These are phyloP conservation scores for Pleuronectes platessa DNA, from an alignment of 2,113 vertebrate species.

Conservation along the genomic window DNA sequence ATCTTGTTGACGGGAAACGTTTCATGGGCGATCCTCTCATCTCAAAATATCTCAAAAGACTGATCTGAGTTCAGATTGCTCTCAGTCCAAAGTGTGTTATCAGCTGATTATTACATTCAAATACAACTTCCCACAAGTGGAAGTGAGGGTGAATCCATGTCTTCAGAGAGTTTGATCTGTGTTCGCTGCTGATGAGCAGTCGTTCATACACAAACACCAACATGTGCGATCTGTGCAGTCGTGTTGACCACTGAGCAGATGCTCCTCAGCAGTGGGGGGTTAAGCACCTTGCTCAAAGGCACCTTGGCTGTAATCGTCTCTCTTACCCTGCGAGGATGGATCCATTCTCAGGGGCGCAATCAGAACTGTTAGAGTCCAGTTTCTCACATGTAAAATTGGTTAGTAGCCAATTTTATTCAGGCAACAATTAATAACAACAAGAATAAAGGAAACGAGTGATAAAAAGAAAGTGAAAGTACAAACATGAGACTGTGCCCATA, in stretches of 20 bases:
- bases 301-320: conserved; percentile 29
- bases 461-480: too few relatives aligned
- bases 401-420: too few relatives aligned
- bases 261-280: conserved; percentile 38
- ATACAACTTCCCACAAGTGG: not conserved
- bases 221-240: too few relatives aligned
- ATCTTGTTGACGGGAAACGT: too few relatives aligned
- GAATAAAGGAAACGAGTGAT: not conserved
- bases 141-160: not conserved
- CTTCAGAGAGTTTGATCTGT: too few relatives aligned
- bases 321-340: not conserved
- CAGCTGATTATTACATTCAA: not conserved
- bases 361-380: too few relatives aligned
- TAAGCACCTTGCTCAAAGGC: conserved; percentile 62
- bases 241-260: conserved; percentile 54
- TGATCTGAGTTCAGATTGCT: not conserved
- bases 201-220: not conserved
- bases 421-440: too few relatives aligned
- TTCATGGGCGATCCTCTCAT: too few relatives aligned
- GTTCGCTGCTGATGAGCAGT: conserved; percentile 28
- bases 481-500: not conserved
- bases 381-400: too few relatives aligned
- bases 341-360: not conserved
- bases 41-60: too few relatives aligned
- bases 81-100: not conserved